These are phyloP conservation scores for Nothobranchius furzeri DNA, from an alignment of 2,113 vertebrate species.

Conservation along the genomic window DNA sequence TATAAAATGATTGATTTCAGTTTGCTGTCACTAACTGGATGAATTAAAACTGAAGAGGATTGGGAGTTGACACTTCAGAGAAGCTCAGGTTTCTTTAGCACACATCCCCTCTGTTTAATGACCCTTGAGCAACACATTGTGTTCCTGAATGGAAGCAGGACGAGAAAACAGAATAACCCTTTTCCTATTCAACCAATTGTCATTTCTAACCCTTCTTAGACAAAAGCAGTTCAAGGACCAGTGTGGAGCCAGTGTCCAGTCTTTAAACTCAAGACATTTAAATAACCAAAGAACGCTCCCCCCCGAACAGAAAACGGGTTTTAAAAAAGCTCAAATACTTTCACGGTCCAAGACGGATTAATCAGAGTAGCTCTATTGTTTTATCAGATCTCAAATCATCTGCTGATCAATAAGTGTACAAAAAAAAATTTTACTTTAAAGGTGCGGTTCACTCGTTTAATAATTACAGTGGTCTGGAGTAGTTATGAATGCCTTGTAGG, in stretches of 20 bases:
- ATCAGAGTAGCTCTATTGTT: too few relatives aligned
- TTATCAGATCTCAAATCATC: too few relatives aligned
- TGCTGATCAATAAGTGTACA: too few relatives aligned
- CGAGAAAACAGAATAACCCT: conserved; percentile 4
- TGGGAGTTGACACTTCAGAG: conserved; percentile 1
- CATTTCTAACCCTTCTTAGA: background rate
- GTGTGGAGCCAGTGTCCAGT: background rate
- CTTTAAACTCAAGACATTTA: background rate
- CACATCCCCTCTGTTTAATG: conserved; percentile 28
- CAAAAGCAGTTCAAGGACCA: conserved; percentile 8
- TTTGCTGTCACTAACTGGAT: too few relatives aligned
- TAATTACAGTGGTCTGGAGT: too few relatives aligned
- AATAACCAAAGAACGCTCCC: background rate
- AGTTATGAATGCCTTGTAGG: too few relatives aligned
- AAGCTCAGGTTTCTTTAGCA: conserved; percentile 4
- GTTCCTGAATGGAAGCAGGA: conserved; percentile 14
- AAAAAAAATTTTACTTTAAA: too few relatives aligned
- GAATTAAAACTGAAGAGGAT: background rate
- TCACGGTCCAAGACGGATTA: too few relatives aligned
- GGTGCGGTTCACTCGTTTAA: too few relatives aligned
- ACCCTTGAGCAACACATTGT: conserved; percentile 21
- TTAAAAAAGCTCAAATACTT: background rate
- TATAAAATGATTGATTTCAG: too few relatives aligned
- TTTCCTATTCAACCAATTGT: conserved; percentile 12
- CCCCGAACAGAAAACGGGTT: background rate